A percentile compares a stretch with the other conserved stretches of the same genome.
These are phyloP conservation scores for Carettochelys insculpta DNA, from an alignment of 2,113 vertebrate species.

Conservation along the genomic window DNA sequence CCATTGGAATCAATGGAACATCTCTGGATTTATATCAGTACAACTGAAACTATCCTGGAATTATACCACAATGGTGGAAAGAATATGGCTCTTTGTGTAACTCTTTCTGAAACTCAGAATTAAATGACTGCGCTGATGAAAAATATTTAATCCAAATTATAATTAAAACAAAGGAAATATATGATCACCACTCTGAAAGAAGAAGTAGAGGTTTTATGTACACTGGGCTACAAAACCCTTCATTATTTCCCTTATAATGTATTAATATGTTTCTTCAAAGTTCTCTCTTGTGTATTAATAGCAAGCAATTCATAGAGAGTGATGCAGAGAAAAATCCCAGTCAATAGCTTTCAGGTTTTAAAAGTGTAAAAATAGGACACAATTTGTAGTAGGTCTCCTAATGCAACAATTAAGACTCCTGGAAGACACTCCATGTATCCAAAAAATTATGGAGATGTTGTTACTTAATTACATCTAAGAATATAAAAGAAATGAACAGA, in stretches of 20 bases:
- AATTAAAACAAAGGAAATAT: conserved; percentile 41
- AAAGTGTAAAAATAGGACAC: not conserved
- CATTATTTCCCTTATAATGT: conserved; percentile 28
- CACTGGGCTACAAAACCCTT: not conserved
- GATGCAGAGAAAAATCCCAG: not conserved
- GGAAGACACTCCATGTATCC: not conserved
- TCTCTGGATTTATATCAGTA: not conserved
- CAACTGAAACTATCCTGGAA: conserved; percentile 14
- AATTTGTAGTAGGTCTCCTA: not conserved
- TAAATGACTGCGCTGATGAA: conserved; percentile 5
- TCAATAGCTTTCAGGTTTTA: not conserved
- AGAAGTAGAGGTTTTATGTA: not conserved
- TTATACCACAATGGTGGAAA: conserved; percentile 29
- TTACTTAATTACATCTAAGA: not conserved
- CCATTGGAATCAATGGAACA: not conserved
- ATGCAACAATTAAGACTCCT: not conserved
- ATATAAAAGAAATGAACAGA: not conserved
- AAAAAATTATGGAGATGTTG: not conserved
- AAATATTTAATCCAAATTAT: conserved; percentile 39
- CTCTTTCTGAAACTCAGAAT: not conserved
- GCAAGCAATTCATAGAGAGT: not conserved
- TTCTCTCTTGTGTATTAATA: not conserved
- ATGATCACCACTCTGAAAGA: conserved; percentile 23
- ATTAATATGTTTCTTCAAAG: conserved; percentile 10
- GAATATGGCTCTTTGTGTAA: not conserved